Percentiles rank a stretch among this genome's conserved stretches.
phyloP scores from a whole-genome alignment of 2,113 vertebrate genomes.

The Vanacampus margaritifer region DNA sequence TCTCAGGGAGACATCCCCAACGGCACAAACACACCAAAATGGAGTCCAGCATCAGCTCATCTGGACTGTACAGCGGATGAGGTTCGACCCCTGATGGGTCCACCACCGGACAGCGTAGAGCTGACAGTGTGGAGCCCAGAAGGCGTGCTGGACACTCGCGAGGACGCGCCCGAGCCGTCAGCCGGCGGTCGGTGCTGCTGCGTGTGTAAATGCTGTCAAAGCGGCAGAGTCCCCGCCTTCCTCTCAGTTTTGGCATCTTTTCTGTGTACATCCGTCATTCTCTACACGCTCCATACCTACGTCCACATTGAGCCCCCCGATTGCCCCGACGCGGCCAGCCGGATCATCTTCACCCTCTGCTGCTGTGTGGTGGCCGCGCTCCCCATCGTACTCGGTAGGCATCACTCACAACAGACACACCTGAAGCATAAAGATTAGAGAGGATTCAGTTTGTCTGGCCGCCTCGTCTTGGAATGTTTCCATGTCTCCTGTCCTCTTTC shows the following conservation, averaged over 20 bases:
- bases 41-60: constrained; percentile 54
- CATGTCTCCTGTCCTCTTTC: constrained; percentile 52
- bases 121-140: constrained; percentile 60
- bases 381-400: constrained; percentile 72
- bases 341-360: constrained; percentile 65
- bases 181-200: constrained; percentile 48
- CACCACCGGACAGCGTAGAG: constrained; percentile 62
- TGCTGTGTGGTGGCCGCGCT: constrained; percentile 67
- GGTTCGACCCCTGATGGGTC: constrained; percentile 59
- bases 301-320: constrained; percentile 63
- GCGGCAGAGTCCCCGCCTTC: constrained; percentile 58
- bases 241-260: constrained; percentile 65
- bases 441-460: constrained; percentile 54
- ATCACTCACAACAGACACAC: constrained; percentile 15
- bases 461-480: constrained; percentile 61
- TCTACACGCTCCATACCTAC: constrained; percentile 70
- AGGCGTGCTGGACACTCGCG: constrained; percentile 30
- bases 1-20: constrained; percentile 50
- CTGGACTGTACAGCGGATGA: constrained; percentile 55
- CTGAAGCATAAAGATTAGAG: constrained; percentile 42
- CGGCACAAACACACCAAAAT: constrained; percentile 38
- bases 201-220: constrained; percentile 55
- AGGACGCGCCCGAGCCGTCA: constrained; percentile 20
- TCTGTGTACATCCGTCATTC: constrained; percentile 60
- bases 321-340: constrained; percentile 61